Base-by-base conservation (phyloP, 2,113 vertebrate species). In the Circaetus gallicus region DNA sequence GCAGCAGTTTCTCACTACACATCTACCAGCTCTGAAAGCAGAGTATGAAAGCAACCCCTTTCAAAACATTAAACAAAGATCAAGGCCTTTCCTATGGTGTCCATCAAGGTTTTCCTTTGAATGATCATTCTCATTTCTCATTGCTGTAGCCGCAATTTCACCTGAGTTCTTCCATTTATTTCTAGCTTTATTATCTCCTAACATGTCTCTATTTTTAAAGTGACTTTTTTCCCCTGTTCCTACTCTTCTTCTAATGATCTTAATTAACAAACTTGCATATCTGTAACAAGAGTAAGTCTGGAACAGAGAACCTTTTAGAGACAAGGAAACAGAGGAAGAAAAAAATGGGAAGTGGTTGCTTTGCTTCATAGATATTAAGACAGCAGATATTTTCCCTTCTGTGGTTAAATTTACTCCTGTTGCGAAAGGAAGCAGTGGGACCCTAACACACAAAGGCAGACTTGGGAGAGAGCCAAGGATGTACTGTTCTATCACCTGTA, bases 151-250 rank as follows among this genome's bases (percentile, higher is more conserved):
- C 2, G 2, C 72, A 77, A 85, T 72, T 85, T 52, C 49, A 53
- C 43, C 53, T 15, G 6, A 36, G 19, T 49, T 82, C 56, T 85
- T 89, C 52, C 10, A 49, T 63, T 73, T 77, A 34, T 38, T 72
- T 77, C 49, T 53, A 69, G 26, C 9, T 89, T 91, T 78, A 42
- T 81, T 56, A 61, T 66, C 10, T 77, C 21, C n/a, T 36, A 72
- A 25, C 0, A 0, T 29, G 11, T 58, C 18, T 71, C 47, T 62
- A 20, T 38, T 85, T 56, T 67, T 62, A 34, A 91, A 81, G 14
- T 47, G 5, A 63, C 22, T 29, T 72, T 62, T 49, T 11, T 1
- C 2, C 32, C 40, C 3, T 43, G 0, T 63, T 78, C 13, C 36
- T 72, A 36, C 32, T 82, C 43, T 53, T 81, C 25, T 81, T n/a